Base-by-base conservation (phyloP, 2,797 vertebrate species). In the Sebastolobus altivelis region DNA sequence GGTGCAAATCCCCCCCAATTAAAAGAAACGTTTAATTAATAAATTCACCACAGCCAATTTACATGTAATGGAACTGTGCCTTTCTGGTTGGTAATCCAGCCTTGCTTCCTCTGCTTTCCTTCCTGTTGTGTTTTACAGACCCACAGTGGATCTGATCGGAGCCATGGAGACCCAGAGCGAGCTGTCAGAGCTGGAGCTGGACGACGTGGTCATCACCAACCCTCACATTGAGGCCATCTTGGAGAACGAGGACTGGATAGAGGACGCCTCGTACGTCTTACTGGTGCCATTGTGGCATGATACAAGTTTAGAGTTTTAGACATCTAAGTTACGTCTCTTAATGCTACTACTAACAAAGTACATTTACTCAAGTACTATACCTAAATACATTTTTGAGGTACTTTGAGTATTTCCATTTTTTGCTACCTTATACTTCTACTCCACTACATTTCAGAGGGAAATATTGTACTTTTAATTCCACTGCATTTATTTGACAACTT, bases 221-320 rank as follows among this genome's bases (percentile, higher is more conserved):
- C 98, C 98, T 2, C 97, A 99, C 92, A 98, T 99, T 0, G 97
- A 99, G 87, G 98, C 98, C 92, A 99, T 99, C 90, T 89, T 99
- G 91, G 98, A 99, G 94, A 98, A 98, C 0, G 98, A 98, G 90
- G 98, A 99, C 94, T 99, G 98, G 98, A 97, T 99, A 0, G 98
- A 99, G 83, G 98, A 99, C 0, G 98, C 98, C 72, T 99, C 98
- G 98, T 99, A 96, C 54, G 97, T 92, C 69, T 49, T 2, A n/a
- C 14, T 13, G n/a, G 2, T 65, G 14, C 13, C 74, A 16, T 8
- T 52, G 12, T 29, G 20, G 7, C 46, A 11, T 8, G 33, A 46
- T 11, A 22, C 7, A 31, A 0, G 18, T 65, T 74, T 37, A 43
- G 12, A 43, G 25, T 43, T 65, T 22, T 18, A 29, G 13, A 68